A percentile compares a stretch with the other conserved stretches of the same genome.
These are phyloP conservation scores for Caenorhabditis doughertyi DNA, from an alignment of 2,888 invertebrate genomes.

Conservation along the genomic window DNA sequence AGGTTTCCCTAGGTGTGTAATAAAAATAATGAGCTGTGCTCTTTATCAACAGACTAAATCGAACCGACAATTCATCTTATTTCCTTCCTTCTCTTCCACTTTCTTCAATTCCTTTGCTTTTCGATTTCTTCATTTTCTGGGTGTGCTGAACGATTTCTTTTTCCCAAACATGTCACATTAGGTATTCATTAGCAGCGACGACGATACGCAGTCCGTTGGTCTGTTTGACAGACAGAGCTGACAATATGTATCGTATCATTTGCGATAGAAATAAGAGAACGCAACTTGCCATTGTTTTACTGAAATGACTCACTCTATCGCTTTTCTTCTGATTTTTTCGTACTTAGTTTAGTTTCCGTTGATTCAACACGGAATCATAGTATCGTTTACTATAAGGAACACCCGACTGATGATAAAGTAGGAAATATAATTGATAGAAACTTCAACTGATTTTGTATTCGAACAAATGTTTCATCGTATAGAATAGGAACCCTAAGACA, in stretches of 20 bases:
- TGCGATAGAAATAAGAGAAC: neutral
- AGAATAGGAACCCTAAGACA: neutral
- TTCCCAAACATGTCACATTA: conserved; percentile 52
- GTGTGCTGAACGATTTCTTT: conserved; percentile 9
- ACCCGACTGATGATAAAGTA: too few species aligned
- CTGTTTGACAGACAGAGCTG: conserved; percentile 28
- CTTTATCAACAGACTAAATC: conserved; percentile 40
- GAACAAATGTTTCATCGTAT: neutral
- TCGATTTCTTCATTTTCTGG: conserved; percentile 3
- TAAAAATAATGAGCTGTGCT: conserved; percentile 56
- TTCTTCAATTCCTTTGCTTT: conserved; percentile 25
- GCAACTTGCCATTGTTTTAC: conserved; percentile 15
- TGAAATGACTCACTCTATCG: conserved; percentile 25
- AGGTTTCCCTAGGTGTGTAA: conserved; percentile 44
- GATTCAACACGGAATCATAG: neutral
- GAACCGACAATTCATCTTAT: conserved; percentile 27
- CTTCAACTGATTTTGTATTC: too few species aligned
- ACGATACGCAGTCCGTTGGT: conserved; percentile 50
- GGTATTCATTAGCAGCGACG: conserved; percentile 57
- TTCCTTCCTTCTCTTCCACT: neutral
- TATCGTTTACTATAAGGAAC: neutral
- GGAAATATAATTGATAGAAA: too few species aligned
- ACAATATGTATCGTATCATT: conserved; percentile 42
- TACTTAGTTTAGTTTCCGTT: conserved; percentile 3
- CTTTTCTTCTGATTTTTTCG: neutral